These are phyloP conservation scores for Micrasema minimum DNA, from an alignment of 1,140 invertebrate species.

Conservation along the genomic window DNA sequence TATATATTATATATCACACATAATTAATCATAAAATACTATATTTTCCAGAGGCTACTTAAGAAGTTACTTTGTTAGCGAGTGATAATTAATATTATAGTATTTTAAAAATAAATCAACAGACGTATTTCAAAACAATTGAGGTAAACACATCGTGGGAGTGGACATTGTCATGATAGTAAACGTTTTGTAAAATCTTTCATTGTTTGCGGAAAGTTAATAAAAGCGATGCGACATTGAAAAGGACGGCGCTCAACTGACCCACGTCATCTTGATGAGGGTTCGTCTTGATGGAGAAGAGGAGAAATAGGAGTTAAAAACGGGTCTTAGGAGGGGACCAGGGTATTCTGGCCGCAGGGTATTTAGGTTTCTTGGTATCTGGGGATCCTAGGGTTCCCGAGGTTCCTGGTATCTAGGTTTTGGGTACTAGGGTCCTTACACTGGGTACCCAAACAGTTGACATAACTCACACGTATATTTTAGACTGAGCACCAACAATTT, in stretches of 20 bases:
- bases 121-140: neutral
- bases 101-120: no score
- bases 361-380: no score
- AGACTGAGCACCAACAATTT: no score
- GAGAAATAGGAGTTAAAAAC: neutral
- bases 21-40: no score
- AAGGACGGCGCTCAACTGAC: conserved; percentile 34
- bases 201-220: conserved; percentile 43
- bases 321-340: neutral
- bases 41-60: no score
- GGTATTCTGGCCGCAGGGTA: neutral
- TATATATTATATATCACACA: no score
- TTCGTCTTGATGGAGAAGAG: conserved; percentile 18
- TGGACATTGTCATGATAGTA: conserved; percentile 33
- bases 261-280: conserved; percentile 49
- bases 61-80: no score
- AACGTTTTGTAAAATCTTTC: conserved; percentile 15
- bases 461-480: no score
- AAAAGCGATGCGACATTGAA: conserved; percentile 34
- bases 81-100: no score
- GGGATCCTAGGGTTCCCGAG: neutral
- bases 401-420: neutral
- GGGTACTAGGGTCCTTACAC: neutral
- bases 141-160: conserved; percentile 3
- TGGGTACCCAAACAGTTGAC: neutral